A percentile compares a stretch with the other conserved stretches of the same genome.
phyloP scores from a whole-genome alignment of 2,888 invertebrate species.

The Tenthredo amoena region DNA sequence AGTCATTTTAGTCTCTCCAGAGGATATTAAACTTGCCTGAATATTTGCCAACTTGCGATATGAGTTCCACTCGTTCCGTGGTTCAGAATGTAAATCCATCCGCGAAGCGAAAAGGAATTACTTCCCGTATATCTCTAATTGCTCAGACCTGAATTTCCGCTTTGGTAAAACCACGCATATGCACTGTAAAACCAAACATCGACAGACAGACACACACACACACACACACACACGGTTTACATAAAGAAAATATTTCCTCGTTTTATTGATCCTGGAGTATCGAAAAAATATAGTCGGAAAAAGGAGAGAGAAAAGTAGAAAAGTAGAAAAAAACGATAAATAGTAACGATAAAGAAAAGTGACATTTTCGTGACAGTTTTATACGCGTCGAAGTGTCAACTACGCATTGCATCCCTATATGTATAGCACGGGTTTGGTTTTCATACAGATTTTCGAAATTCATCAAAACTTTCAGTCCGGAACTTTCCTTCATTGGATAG shows the following conservation, averaged over 20 bases:
- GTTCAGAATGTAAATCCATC: slow-evolving; percentile 38
- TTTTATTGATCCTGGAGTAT: background rate
- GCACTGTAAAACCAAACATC: background rate
- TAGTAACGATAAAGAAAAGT: slow-evolving; percentile 2
- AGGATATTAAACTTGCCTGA: slow-evolving; percentile 73
- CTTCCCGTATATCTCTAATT: slow-evolving; percentile 34
- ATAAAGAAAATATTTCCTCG: background rate
- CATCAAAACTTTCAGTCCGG: background rate
- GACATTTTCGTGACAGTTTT: background rate
- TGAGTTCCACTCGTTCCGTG: slow-evolving; percentile 68
- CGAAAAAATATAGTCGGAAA: background rate
- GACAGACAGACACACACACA: background rate
- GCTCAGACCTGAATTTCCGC: slow-evolving; percentile 5
- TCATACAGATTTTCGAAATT: background rate
- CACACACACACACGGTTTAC: too few species aligned
- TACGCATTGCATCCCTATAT: too few species aligned
- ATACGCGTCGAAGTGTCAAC: background rate
- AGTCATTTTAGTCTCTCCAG: slow-evolving; percentile 23
- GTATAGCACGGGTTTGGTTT: background rate
- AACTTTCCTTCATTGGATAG: background rate
- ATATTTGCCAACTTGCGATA: slow-evolving; percentile 75
- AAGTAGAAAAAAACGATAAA: background rate
- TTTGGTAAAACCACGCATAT: background rate
- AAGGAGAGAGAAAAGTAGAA: background rate
- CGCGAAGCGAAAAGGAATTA: slow-evolving; percentile 45